Percentiles rank a stretch among this genome's conserved stretches.
These are phyloP conservation scores for Leptocoma aspasia DNA, from an alignment of 2,113 vertebrate species.

Conservation along the genomic window DNA sequence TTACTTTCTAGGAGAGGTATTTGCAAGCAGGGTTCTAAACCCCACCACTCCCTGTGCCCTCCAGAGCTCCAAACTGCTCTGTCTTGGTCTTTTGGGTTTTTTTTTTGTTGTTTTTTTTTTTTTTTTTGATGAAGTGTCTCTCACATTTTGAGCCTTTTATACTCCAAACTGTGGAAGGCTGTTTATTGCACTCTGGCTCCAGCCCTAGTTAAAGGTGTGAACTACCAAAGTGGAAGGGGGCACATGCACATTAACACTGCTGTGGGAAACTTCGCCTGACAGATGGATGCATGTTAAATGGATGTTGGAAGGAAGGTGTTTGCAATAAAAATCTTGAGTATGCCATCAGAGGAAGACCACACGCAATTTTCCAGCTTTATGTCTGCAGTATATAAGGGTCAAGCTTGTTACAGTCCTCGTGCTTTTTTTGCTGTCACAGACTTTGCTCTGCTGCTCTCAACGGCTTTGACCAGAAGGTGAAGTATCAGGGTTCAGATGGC, in stretches of 20 bases:
- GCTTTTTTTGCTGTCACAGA: background rate
- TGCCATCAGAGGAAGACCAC: conserved; percentile 60
- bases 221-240: conserved; percentile 50
- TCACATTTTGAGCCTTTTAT: conserved; percentile 54
- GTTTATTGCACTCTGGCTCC: conserved; percentile 58
- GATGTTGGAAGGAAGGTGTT: conserved; percentile 63
- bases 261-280: conserved; percentile 43
- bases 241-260: conserved; percentile 49
- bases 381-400: background rate
- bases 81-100: background rate
- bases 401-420: background rate
- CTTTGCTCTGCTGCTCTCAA: background rate
- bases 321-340: conserved; percentile 55
- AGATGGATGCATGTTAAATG: conserved; percentile 55
- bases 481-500: background rate
- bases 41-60: background rate
- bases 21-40: background rate
- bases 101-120: background rate
- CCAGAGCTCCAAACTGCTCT: background rate
- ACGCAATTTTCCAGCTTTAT: conserved; percentile 28
- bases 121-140: conserved; percentile 53
- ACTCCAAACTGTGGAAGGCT: conserved; percentile 48
- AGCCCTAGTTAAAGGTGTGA: conserved; percentile 63
- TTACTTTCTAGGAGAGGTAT: background rate
- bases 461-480: background rate